Evolutionary conservation across 1,140 invertebrate genomes (phyloP).

Genomic region (Dinoponera quadriceps): DNA sequence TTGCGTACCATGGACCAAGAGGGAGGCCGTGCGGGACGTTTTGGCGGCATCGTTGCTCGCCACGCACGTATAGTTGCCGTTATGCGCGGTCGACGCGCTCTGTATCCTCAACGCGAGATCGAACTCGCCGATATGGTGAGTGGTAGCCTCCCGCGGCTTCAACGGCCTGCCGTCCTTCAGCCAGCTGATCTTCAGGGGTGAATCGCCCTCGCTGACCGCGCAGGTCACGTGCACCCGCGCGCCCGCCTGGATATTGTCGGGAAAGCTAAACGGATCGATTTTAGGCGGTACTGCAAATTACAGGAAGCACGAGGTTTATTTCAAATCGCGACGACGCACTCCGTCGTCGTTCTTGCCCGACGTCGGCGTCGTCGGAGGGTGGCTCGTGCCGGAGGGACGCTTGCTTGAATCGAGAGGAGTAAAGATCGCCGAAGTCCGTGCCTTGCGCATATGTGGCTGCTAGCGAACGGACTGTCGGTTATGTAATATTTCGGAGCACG

Average conservation of each 20-base stretch:
- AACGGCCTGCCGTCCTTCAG: conserved; percentile 86
- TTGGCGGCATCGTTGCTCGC: conserved; percentile 94
- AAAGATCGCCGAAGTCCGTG: neutral
- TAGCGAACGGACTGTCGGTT: neutral
- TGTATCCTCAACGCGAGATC: conserved; percentile 84
- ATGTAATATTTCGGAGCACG: neutral
- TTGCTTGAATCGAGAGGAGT: conserved; percentile 35
- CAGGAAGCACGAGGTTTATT: conserved; percentile 73
- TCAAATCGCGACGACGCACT: conserved; percentile 31
- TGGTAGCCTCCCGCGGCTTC: conserved; percentile 77
- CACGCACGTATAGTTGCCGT: conserved; percentile 95
- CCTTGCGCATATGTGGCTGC: neutral
- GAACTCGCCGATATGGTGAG: conserved; percentile 84
- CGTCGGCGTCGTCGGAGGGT: neutral
- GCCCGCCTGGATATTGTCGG: conserved; percentile 86
- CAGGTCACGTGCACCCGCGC: conserved; percentile 88
- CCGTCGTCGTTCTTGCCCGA: neutral
- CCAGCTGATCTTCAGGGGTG: conserved; percentile 89
- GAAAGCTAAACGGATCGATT: conserved; percentile 88
- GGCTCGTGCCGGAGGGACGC: neutral
- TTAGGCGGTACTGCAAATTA: conserved; percentile 87
- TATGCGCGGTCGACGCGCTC: conserved; percentile 88
- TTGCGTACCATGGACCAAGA: conserved; percentile 86
- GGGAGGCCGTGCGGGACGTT: conserved; percentile 84
- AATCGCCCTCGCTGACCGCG: conserved; percentile 89